Conservation (phyloP, 2,797 vertebrate species). For the Champsocephalus esox region DNA sequence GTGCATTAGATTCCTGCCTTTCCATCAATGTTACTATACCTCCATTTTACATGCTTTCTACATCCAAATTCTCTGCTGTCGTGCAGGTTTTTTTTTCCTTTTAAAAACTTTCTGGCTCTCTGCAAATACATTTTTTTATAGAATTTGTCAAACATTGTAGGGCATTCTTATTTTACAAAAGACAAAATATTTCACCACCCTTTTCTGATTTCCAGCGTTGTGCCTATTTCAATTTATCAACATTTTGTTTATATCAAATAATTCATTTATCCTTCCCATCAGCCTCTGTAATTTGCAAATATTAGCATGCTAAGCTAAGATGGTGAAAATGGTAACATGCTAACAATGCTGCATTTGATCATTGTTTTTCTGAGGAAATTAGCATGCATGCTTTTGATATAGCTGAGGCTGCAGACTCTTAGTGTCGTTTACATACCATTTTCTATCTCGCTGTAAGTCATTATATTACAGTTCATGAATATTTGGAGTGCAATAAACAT, state of each 20-base stretch:
- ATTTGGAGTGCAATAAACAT: neutral
- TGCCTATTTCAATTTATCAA: neutral
- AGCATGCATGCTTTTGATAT: too few relatives aligned
- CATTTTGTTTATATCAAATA: neutral
- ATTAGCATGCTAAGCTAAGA: neutral
- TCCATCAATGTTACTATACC: constrained; percentile 4
- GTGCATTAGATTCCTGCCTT: neutral
- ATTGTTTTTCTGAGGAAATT: too few relatives aligned
- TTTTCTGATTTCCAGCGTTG: neutral
- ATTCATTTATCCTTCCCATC: neutral
- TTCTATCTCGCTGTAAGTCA: too few relatives aligned
- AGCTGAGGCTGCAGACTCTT: too few relatives aligned
- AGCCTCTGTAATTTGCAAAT: neutral
- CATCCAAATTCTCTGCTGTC: constrained; percentile 4
- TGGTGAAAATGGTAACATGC: neutral
- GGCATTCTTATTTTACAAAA: neutral
- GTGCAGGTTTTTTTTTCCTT: too few relatives aligned
- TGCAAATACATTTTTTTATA: neutral
- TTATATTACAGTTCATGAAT: too few relatives aligned
- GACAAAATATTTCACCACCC: neutral
- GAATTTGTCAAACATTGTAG: too few relatives aligned
- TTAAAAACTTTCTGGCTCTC: neutral
- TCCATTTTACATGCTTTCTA: constrained; percentile 8
- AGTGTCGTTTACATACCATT: too few relatives aligned
- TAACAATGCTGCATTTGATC: too few relatives aligned